Conservation (phyloP, 2,797 vertebrate genomes). For the Trachurus trachurus region DNA sequence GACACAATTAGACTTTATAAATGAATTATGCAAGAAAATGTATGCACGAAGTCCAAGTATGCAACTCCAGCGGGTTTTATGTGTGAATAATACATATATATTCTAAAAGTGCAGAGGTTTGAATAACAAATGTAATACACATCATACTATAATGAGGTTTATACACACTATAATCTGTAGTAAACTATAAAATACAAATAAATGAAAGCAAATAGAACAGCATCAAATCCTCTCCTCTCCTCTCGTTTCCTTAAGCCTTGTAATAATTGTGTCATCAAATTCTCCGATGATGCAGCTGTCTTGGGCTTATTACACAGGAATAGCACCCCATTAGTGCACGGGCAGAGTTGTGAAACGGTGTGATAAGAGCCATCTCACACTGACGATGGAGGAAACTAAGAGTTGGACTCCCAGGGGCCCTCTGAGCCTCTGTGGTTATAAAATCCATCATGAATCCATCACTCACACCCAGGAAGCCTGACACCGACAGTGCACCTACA, state of each 20-base stretch:
- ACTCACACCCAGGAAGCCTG: conserved; percentile 7
- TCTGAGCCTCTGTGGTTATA: background rate
- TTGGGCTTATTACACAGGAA: conserved; percentile 45
- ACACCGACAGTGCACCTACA: background rate
- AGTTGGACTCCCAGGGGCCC: conserved; percentile 24
- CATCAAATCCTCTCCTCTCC: no score
- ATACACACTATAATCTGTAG: no score
- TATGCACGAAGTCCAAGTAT: background rate
- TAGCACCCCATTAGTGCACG: conserved; percentile 4
- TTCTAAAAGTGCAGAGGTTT: background rate
- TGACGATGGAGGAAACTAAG: conserved; percentile 12
- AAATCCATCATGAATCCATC: conserved; percentile 34
- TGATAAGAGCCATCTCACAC: conserved; percentile 12
- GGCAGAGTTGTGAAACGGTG: conserved; percentile 30
- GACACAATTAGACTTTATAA: no score
- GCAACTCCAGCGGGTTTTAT: background rate
- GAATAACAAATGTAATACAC: no score
- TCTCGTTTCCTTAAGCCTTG: background rate
- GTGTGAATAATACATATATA: background rate
- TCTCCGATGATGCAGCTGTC: conserved; percentile 47
- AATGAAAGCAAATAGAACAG: background rate
- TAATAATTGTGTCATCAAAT: conserved; percentile 49
- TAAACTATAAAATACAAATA: background rate
- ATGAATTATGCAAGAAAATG: background rate
- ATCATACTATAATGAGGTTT: no score